A percentile compares a stretch with the other conserved stretches of the same genome.
Evolutionary conservation across 2,888 invertebrate species (phyloP).

Genomic region (Papilio protenor): DNA sequence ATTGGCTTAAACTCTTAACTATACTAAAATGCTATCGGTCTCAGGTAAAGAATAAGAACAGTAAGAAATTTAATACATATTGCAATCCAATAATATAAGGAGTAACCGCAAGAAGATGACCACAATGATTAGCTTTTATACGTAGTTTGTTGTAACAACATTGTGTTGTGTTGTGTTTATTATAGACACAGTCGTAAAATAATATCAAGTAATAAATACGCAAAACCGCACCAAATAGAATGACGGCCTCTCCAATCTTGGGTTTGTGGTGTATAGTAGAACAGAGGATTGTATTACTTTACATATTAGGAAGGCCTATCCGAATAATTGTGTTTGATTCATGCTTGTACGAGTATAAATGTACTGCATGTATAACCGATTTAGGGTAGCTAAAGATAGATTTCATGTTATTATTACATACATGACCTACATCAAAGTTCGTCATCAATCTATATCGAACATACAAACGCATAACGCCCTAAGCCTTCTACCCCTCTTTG

Average conservation of each 20-base stretch:
- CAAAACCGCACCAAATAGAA: constrained; percentile 7
- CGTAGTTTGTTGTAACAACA: neutral
- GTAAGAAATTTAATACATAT: neutral
- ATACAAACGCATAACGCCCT: neutral
- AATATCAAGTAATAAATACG: neutral
- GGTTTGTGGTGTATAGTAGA: constrained; percentile 6
- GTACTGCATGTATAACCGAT: neutral
- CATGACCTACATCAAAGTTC: neutral
- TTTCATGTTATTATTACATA: neutral
- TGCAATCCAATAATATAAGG: neutral
- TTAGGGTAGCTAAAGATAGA: neutral
- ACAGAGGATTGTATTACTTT: neutral
- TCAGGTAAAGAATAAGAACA: neutral
- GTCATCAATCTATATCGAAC: neutral
- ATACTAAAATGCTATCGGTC: no score
- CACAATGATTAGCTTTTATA: neutral
- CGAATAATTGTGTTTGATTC: neutral
- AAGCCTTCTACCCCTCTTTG: neutral
- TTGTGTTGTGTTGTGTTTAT: no score
- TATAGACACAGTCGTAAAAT: neutral
- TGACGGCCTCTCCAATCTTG: neutral
- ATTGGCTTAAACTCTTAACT: neutral
- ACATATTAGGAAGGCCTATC: neutral
- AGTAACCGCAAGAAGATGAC: constrained; percentile 8
- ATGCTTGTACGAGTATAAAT: neutral